Base-by-base conservation (phyloP, 2,888 invertebrate genomes). In the Heteropelma amictum region DNA sequence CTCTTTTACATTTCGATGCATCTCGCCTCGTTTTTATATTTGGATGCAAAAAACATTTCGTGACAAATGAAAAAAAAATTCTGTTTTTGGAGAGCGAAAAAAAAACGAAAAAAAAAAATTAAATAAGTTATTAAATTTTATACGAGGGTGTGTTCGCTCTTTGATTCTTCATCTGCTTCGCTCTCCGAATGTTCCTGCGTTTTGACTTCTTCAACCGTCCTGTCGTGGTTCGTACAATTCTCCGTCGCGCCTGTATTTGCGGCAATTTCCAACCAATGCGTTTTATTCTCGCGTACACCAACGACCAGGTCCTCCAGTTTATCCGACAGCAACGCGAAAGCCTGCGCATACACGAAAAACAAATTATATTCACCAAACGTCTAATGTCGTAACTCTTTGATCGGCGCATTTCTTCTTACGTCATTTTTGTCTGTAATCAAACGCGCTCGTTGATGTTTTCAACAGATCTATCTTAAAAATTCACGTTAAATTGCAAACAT, bases 261-360 rank as follows among this genome's bases (percentile, higher is more conserved):
- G 1, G 96, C 93, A 78, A 96, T 90, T 71, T 94, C 93, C 82
- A 96, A 91, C 98, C 97, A 98, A 85, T 96, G 95, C 35, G 92
- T 91, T 69, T 96, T 93, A 89, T 98, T 98, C 83, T 93, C 91
- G 77, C 93, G 92, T 14, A 97, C 96, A 38, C 97, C 95, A 42
- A 95, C 94, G 6, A 96, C 93, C 88, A 98, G 90, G 3, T 96
- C 96, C 82, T 93, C 93, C 72, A 98, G 89, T 79, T 94, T 93
- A 28, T 94, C 92, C n/a, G 94, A 96, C 74, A 97, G 90, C 49
- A 93, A 91, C 61, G 96, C 94, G 89, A 98, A 97, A 81, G 96
- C 94, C 97, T 97, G 89, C 3, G 74, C 78, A 23, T 64, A 38
- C 42, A 23, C 3, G 17, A 3, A 7, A 12, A 30, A 19, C n/a